Base-by-base conservation (phyloP, 2,113 vertebrate species). In the Tamias sibiricus region DNA sequence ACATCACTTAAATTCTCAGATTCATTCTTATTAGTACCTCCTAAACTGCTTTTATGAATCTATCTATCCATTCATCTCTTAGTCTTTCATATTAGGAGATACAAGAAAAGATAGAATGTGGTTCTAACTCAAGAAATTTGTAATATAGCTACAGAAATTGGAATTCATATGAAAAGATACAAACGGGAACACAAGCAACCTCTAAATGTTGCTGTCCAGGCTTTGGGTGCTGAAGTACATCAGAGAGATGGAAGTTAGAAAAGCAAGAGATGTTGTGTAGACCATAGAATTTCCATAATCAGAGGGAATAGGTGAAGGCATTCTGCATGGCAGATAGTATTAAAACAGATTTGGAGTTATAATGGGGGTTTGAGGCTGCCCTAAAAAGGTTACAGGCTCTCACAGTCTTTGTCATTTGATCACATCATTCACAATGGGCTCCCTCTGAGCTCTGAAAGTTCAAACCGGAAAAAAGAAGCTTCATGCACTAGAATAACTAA, bases 11-110 rank as follows among this genome's bases (percentile, higher is more conserved):
- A 24, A 76, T 52, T 95, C 75, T 95, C n/a, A 88, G 40, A 62
- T 71, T 85, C 62, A 59, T 89, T 97, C 68, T 85, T 71, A 66
- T n/a, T 68, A 86, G 86, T 35, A 47, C 37, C 57, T 88, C 37
- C 54, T 89, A 80, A 93, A 22, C n/a, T 52, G 16, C n/a, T 88
- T 94, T 97, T 91, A 72, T 37, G 69, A 49, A 89, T 93, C 54
- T 68, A 69, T n/a, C 69, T 44, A 37, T 22, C 19, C 71, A 72
- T 52, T 71, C 13, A 35, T 91, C 49, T 93, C 49, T 16, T 87
- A 89, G 8, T 37, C 35, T 87, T 89, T 40, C 35, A 9, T 49
- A 64, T 37, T 68, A 96, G 76, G n/a, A 84, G 28, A 7, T 54
- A 49, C 92, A 96, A 85, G 82, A 84, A 66, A 96, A 92, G 6